These are phyloP conservation scores for Frankliniella fusca DNA, from an alignment of 2,888 invertebrate species.

Conservation along the genomic window DNA sequence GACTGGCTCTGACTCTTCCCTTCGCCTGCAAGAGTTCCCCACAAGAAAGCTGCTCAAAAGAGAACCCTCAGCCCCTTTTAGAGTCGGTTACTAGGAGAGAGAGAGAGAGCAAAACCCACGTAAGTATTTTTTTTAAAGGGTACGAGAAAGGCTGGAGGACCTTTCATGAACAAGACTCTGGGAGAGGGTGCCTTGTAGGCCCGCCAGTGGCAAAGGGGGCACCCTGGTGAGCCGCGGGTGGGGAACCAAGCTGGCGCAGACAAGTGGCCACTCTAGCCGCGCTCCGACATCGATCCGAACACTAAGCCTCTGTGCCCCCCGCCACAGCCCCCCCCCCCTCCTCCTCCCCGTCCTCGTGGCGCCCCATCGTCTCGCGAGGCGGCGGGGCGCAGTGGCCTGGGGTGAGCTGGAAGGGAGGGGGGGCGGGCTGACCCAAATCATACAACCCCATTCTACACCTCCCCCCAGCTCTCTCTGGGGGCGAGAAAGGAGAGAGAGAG, in stretches of 20 bases:
- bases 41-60: too few species aligned
- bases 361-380: neutral
- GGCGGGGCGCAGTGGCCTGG: neutral
- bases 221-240: too few species aligned
- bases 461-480: neutral
- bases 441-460: neutral
- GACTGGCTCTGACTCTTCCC: too few species aligned
- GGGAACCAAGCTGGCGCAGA: neutral
- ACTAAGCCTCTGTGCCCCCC: neutral
- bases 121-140: neutral
- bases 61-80: too few species aligned
- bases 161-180: neutral
- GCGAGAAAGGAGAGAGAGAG: neutral
- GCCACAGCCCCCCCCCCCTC: neutral
- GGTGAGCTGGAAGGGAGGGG: neutral
- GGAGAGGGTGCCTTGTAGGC: neutral
- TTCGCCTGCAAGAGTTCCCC: too few species aligned
- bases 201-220: too few species aligned
- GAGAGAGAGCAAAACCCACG: too few species aligned
- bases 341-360: neutral
- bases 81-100: too few species aligned
- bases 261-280: neutral
- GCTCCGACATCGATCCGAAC: constrained; percentile 4
- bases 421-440: neutral
- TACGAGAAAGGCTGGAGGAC: neutral